Evolutionary conservation across 2,888 invertebrate genomes (phyloP).

Genomic region (Leptopterna dolabrata): DNA sequence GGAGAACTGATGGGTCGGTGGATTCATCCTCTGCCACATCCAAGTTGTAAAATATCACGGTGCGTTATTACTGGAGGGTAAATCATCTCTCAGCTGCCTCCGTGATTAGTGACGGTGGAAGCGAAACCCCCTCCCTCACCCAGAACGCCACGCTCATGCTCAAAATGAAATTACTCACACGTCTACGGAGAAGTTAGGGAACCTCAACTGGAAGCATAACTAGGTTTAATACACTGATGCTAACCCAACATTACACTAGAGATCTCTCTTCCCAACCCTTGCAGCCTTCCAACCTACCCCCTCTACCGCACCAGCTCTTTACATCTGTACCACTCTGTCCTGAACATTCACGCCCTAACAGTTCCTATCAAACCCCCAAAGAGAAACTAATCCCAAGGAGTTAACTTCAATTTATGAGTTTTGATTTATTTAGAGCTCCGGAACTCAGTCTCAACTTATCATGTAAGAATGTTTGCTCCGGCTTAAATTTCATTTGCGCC

Average conservation of each 20-base stretch:
- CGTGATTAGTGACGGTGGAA: not conserved
- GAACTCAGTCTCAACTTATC: not conserved
- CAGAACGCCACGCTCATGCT: not conserved
- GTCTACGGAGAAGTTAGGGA: conserved; percentile 24
- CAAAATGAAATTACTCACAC: conserved; percentile 30
- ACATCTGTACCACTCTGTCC: not conserved
- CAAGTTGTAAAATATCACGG: conserved; percentile 11
- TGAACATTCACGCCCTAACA: not conserved
- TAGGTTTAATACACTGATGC: conserved; percentile 22
- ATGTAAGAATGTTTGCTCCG: not conserved
- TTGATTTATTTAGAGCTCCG: conserved; percentile 4
- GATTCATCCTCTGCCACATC: not conserved
- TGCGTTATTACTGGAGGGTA: not conserved
- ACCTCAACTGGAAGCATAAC: conserved; percentile 26
- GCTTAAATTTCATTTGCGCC: not conserved
- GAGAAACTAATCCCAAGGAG: conserved; percentile 20
- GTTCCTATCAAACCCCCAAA: conserved; percentile 3
- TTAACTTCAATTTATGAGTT: conserved; percentile 19
- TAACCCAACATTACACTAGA: conserved; percentile 1
- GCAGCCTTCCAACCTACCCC: not conserved
- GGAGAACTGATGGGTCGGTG: not conserved
- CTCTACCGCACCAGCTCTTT: not conserved
- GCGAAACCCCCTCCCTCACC: not conserved
- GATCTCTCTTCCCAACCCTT: not conserved
- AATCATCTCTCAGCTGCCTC: not conserved